Percentiles rank a stretch among this genome's conserved stretches.
phyloP scores from a whole-genome alignment of 2,113 vertebrate species.

The Electrona antarctica region DNA sequence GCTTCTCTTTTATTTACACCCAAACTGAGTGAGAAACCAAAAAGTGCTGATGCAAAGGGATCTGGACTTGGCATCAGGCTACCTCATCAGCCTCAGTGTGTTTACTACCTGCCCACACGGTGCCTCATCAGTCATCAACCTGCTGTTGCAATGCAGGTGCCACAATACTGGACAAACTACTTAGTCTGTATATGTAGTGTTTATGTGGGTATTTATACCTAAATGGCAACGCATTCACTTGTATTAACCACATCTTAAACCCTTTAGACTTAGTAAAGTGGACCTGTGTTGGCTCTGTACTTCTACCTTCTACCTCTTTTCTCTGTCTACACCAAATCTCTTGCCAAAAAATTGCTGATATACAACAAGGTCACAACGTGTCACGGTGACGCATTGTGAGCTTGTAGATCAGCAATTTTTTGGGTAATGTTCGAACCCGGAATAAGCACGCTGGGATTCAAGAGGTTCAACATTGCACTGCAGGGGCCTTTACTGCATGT shows the following conservation, averaged over 20 bases:
- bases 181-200: conserved; percentile 2
- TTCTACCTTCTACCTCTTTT: too few species aligned
- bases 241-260: not conserved
- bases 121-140: not conserved
- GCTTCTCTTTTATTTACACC: conserved; percentile 47
- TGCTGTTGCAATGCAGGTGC: not conserved
- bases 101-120: conserved; percentile 35
- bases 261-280: too few species aligned
- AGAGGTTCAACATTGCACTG: too few species aligned
- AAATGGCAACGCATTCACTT: not conserved
- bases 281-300: too few species aligned
- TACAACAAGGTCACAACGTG: too few species aligned
- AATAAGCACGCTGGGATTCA: too few species aligned
- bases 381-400: too few species aligned
- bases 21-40: conserved; percentile 32
- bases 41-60: conserved; percentile 43
- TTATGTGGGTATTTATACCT: not conserved
- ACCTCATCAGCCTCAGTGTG: conserved; percentile 24
- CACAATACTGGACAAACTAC: not conserved
- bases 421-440: too few species aligned
- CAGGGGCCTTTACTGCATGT: too few species aligned
- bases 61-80: conserved; percentile 11
- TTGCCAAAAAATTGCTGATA: too few species aligned
- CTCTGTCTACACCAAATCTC: not conserved
- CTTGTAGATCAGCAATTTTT: too few species aligned